Evolutionary conservation across 2,113 vertebrate species (phyloP).

Genomic region (Haemorhous mexicanus): DNA sequence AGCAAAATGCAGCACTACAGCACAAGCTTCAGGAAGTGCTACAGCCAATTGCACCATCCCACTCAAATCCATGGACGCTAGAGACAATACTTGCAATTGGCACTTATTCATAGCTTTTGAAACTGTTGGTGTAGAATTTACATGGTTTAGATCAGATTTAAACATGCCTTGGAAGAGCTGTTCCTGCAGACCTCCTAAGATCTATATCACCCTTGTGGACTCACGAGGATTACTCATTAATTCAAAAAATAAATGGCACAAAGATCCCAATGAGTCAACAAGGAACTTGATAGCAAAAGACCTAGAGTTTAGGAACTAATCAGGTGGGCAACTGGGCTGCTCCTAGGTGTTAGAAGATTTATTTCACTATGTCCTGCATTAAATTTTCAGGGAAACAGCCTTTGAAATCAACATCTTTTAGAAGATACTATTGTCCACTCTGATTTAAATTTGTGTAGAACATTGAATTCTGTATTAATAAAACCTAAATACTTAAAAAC

Average conservation of each 20-base stretch:
- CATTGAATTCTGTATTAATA: background rate
- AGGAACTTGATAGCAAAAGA: background rate
- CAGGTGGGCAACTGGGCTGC: background rate
- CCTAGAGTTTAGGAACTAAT: background rate
- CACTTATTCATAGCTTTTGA: background rate
- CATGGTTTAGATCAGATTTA: background rate
- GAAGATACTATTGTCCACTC: fast-evolving
- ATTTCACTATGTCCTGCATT: background rate
- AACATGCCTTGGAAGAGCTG: background rate
- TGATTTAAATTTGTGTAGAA: background rate
- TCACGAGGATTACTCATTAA: background rate
- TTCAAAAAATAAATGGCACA: background rate
- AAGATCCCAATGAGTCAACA: background rate
- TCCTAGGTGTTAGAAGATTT: background rate
- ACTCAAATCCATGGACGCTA: background rate
- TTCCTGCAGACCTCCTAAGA: background rate
- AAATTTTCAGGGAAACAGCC: background rate
- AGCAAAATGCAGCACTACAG: background rate
- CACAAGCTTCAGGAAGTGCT: background rate
- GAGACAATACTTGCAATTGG: fast-evolving
- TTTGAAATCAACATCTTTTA: background rate
- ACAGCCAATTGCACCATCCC: background rate
- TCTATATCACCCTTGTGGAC: background rate
- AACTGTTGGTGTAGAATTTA: background rate
- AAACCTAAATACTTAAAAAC: background rate